These are phyloP conservation scores for Eilema caniola DNA, from an alignment of 2,888 invertebrate species.

Conservation along the genomic window DNA sequence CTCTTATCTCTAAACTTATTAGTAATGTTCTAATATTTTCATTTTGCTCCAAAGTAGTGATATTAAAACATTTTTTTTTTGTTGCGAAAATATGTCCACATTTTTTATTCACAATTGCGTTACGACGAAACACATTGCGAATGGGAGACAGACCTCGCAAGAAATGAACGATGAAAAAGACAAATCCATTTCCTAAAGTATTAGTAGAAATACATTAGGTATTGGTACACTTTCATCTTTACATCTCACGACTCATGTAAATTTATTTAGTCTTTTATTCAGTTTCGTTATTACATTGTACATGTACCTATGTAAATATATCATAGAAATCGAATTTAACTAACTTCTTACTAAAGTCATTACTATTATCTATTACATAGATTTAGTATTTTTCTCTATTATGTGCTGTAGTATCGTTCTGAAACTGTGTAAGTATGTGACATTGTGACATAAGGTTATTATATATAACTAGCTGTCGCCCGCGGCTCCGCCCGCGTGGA, in stretches of 20 bases:
- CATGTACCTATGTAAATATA: neutral
- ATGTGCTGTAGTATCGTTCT: neutral
- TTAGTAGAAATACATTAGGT: neutral
- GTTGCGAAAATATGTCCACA: conserved; percentile 1
- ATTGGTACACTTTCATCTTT: neutral
- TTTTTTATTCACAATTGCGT: neutral
- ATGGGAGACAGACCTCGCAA: neutral
- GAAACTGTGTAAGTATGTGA: neutral
- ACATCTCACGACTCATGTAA: neutral
- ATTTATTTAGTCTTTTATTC: too few species aligned
- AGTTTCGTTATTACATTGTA: too few species aligned
- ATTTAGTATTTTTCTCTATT: too few species aligned
- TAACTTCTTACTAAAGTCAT: too few species aligned
- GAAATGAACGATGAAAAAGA: neutral
- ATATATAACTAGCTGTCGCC: too few species aligned
- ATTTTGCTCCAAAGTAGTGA: neutral
- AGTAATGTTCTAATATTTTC: neutral
- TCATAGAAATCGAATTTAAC: neutral
- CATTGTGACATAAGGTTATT: too few species aligned
- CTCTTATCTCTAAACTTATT: too few species aligned
- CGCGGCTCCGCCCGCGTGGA: too few species aligned
- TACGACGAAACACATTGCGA: neutral
- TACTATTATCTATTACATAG: too few species aligned
- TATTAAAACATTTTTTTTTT: neutral
- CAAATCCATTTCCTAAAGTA: neutral